phyloP scores from a whole-genome alignment of 2,113 vertebrate species.

The Mustela nigripes region DNA sequence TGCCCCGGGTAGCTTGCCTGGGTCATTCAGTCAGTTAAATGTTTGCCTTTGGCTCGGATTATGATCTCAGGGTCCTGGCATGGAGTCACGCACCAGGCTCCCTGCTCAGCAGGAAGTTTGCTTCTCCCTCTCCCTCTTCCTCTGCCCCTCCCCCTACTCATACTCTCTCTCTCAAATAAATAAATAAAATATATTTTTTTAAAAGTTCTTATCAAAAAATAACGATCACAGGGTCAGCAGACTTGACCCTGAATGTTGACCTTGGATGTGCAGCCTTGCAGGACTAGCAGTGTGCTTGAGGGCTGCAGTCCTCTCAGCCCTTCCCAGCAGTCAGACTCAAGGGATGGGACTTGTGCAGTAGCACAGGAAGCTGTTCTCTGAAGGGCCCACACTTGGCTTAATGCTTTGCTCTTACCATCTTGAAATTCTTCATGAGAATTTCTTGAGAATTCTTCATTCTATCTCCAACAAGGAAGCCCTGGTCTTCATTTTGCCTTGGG shows the following conservation, averaged over 20 bases:
- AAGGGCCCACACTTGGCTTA: background rate
- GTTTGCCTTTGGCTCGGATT: background rate
- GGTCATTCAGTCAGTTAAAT: background rate
- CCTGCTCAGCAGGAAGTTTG: background rate
- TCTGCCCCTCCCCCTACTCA: background rate
- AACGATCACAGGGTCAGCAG: background rate
- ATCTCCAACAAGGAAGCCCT: background rate
- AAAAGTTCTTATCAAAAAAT: background rate
- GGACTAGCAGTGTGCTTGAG: background rate
- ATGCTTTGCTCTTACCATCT: background rate
- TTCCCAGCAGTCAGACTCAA: background rate
- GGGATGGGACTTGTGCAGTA: background rate
- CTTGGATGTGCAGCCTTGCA: background rate
- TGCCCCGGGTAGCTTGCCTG: background rate
- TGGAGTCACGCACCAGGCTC: background rate
- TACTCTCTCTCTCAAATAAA: background rate
- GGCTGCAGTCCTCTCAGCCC: background rate
- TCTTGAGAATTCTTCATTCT: background rate
- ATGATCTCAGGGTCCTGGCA: background rate
- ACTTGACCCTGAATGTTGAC: background rate
- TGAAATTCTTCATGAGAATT: background rate
- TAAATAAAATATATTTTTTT: background rate
- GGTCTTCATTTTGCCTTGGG: background rate
- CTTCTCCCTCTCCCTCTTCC: background rate
- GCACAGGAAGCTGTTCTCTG: background rate